phyloP scores from a whole-genome alignment of 2,113 vertebrate genomes.

The Stegostoma tigrinum region DNA sequence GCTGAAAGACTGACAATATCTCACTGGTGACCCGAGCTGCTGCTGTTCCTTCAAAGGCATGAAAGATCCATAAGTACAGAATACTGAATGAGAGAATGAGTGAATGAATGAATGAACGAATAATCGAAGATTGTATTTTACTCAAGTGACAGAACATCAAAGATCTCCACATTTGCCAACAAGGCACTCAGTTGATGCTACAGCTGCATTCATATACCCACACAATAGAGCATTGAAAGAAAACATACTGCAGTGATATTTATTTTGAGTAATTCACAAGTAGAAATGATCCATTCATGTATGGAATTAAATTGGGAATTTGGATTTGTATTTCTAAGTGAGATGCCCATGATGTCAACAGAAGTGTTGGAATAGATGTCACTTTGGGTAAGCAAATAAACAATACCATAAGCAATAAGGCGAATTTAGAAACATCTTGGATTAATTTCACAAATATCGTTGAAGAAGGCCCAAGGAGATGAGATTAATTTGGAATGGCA shows the following conservation, averaged over 20 bases:
- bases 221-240: neutral
- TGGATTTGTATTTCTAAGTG: neutral
- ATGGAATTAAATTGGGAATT: neutral
- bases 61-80: neutral
- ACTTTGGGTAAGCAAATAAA: neutral
- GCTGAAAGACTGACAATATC: neutral
- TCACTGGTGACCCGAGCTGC: neutral
- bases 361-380: neutral
- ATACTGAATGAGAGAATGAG: neutral
- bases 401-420: neutral
- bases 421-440: neutral
- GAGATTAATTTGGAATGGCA: no score
- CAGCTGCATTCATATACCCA: neutral
- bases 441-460: neutral
- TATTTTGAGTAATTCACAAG: neutral
- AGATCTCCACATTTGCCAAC: neutral
- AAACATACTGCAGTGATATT: neutral
- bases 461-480: neutral
- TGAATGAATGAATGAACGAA: neutral
- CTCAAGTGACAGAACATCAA: neutral
- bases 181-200: neutral
- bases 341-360: neutral
- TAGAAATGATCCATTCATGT: neutral
- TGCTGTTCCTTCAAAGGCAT: neutral
- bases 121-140: neutral